Percentiles rank a stretch among this genome's conserved stretches.
These are phyloP conservation scores for Nemotelus pantherinus DNA, from an alignment of 2,888 invertebrate species.

Conservation along the genomic window DNA sequence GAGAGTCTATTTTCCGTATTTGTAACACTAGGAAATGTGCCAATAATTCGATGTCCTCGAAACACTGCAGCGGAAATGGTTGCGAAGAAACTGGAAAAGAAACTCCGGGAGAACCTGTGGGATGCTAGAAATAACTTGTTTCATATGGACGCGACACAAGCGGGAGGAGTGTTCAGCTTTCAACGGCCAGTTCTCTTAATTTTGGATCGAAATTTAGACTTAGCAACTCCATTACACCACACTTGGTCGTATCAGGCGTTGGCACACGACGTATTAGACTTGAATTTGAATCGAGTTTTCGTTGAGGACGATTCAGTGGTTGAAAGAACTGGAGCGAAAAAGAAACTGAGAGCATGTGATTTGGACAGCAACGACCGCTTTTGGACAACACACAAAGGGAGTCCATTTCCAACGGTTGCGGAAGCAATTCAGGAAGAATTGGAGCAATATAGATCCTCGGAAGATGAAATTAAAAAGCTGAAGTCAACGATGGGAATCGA, in stretches of 20 bases:
- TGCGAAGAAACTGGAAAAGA: conserved; percentile 95
- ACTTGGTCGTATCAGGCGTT: conserved; percentile 99
- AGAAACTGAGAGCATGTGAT: conserved; percentile 89
- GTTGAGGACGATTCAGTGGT: conserved; percentile 72
- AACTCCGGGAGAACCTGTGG: conserved; percentile 94
- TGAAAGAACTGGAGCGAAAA: conserved; percentile 69
- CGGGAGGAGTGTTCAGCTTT: conserved; percentile 81
- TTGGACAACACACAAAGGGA: conserved; percentile 94
- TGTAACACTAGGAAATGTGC: conserved; percentile 87
- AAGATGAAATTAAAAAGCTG: conserved; percentile 95
- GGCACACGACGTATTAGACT: conserved; percentile 93
- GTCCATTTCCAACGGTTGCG: conserved; percentile 93
- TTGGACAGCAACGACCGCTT: conserved; percentile 89
- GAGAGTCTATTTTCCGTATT: conserved; percentile 97
- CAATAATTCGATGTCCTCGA: conserved; percentile 75
- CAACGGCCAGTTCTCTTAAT: conserved; percentile 92
- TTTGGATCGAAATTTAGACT: conserved; percentile 92
- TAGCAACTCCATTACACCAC: conserved; percentile 98
- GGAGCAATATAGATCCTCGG: conserved; percentile 90
- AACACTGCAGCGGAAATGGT: conserved; percentile 99
- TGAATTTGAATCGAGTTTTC: conserved; percentile 84
- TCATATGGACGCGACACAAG: conserved; percentile 82
- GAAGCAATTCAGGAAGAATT: conserved; percentile 98
- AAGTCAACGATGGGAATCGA: conserved; percentile 95
- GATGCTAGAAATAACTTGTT: conserved; percentile 97